These are phyloP conservation scores for Cryptotis parvus DNA, from an alignment of 2,113 vertebrate species.

Conservation along the genomic window DNA sequence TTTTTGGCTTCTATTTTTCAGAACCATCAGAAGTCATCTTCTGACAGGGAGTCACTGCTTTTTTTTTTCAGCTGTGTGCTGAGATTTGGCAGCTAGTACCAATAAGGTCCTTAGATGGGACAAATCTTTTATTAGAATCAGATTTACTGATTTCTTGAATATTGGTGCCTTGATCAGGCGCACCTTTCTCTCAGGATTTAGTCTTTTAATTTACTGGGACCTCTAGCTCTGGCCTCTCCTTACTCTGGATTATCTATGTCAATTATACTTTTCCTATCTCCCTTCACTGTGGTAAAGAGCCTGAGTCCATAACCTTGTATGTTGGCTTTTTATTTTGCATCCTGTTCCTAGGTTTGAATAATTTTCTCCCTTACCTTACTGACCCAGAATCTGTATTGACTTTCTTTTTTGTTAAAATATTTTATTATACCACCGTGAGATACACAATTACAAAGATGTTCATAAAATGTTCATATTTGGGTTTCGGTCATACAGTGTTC, in stretches of 20 bases:
- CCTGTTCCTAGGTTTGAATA: background rate
- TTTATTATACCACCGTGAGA: too few species aligned
- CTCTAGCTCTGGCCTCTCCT: background rate
- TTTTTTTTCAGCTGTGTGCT: conserved; percentile 52
- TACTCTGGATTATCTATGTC: background rate
- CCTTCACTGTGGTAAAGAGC: background rate
- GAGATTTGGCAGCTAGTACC: background rate
- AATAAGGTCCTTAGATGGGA: conserved; percentile 12
- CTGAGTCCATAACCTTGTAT: background rate
- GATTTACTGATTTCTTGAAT: conserved; percentile 16
- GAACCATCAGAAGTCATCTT: conserved; percentile 41
- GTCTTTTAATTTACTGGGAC: background rate
- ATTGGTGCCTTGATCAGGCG: background rate
- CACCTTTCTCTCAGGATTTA: conserved; percentile 22
- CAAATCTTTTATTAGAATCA: background rate
- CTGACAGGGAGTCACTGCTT: conserved; percentile 38
- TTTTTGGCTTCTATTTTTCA: conserved; percentile 56
- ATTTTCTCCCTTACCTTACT: background rate
- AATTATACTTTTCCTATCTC: background rate
- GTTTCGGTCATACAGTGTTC: too few species aligned
- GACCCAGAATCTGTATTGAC: background rate
- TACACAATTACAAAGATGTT: too few species aligned
- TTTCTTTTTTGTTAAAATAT: conserved; percentile 3
- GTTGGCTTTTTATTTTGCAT: background rate
- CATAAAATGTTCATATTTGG: too few species aligned